Conservation (phyloP, 37 sponge, comb jelly and placozoan genomes). For the Bolinopsis microptera region DNA sequence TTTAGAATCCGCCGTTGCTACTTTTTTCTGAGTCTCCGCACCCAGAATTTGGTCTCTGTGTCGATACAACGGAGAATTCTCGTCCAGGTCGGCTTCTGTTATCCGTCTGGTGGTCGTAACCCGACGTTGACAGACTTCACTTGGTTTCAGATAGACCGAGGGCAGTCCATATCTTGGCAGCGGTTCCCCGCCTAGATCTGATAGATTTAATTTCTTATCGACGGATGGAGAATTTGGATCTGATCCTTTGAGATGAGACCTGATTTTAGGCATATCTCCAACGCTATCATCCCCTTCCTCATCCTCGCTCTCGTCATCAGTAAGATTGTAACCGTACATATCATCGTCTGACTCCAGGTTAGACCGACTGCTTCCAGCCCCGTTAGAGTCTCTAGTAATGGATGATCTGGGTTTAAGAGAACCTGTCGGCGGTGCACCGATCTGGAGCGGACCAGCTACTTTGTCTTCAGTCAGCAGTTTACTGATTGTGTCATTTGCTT, state of each 20-base stretch:
- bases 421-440: background rate
- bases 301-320: slow-evolving; percentile 32
- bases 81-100: slow-evolving; percentile 34
- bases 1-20: background rate
- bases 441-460: background rate
- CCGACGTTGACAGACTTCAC: slow-evolving; percentile 27
- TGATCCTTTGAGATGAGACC: background rate
- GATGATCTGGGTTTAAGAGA: background rate
- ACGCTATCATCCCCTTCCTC: background rate
- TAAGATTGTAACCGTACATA: slow-evolving; percentile 22
- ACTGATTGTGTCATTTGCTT: background rate
- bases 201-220: background rate
- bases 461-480: background rate
- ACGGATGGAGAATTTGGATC: background rate
- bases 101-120: slow-evolving; percentile 46
- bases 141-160: slow-evolving; percentile 1
- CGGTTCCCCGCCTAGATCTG: background rate
- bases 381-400: background rate
- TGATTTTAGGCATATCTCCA: background rate
- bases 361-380: background rate
- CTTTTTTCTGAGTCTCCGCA: background rate
- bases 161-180: slow-evolving; percentile 33
- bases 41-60: slow-evolving; percentile 16
- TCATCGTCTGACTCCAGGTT: background rate
- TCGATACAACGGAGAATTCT: slow-evolving; percentile 32